A percentile compares a stretch with the other conserved stretches of the same genome.
Conservation (phyloP, 2,888 invertebrate genomes). For the Hanleya hanleyi region DNA sequence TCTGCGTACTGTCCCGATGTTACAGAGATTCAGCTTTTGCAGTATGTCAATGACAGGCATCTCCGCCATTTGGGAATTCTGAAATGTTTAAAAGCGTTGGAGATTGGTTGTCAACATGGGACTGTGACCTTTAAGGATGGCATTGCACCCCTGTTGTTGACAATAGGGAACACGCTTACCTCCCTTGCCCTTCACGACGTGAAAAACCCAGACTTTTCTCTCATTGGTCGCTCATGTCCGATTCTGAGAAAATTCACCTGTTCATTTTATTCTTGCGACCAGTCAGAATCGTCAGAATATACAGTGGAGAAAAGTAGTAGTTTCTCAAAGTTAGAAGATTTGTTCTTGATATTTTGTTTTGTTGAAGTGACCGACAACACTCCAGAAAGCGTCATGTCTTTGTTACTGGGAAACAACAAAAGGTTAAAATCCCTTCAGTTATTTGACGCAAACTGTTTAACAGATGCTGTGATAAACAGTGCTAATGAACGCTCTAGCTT, state of each 20-base stretch:
- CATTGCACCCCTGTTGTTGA: neutral
- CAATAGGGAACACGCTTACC: neutral
- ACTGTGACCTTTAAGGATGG: neutral
- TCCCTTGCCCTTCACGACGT: neutral
- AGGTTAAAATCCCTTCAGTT: neutral
- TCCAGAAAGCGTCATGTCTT: neutral
- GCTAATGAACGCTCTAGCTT: neutral
- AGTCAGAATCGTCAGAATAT: too few species aligned
- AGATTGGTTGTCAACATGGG: neutral
- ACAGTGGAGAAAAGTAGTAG: too few species aligned
- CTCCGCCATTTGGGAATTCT: neutral
- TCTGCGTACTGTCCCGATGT: neutral
- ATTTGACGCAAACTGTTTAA: neutral
- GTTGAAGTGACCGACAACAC: neutral
- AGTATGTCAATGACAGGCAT: neutral
- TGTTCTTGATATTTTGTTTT: neutral
- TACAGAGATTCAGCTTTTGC: neutral
- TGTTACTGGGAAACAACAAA: neutral
- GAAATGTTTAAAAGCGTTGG: neutral
- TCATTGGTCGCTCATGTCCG: neutral
- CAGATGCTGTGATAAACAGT: neutral
- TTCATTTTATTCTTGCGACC: too few species aligned
- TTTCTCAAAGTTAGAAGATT: neutral
- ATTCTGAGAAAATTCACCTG: neutral
- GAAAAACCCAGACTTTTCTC: neutral